Conservation (phyloP, 1,140 invertebrate genomes). For the Physella acuta region DNA sequence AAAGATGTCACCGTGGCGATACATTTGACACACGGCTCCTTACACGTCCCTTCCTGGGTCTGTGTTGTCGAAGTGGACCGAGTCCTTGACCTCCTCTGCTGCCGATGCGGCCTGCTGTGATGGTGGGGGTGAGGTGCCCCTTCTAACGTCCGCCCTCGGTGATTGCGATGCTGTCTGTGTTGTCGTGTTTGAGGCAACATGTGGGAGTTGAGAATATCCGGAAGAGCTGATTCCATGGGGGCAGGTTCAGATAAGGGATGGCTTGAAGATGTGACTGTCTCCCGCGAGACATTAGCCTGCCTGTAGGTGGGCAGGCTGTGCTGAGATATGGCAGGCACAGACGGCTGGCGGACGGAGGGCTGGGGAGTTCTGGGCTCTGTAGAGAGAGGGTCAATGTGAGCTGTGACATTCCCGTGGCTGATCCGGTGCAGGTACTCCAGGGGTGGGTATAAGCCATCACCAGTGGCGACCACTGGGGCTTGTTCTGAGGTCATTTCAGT, state of each 20-base stretch:
- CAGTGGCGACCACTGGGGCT: too few species aligned
- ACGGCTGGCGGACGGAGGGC: too few species aligned
- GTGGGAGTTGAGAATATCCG: slow-evolving; percentile 64
- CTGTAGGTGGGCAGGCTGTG: slow-evolving; percentile 7
- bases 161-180: slow-evolving; percentile 41
- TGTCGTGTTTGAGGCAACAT: slow-evolving; percentile 60
- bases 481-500: too few species aligned
- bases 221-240: slow-evolving; percentile 50
- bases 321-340: too few species aligned
- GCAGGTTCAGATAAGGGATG: slow-evolving; percentile 29
- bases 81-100: slow-evolving; percentile 23
- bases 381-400: too few species aligned
- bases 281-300: slow-evolving; percentile 11
- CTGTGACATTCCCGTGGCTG: neutral
- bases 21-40: slow-evolving; percentile 51
- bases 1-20: slow-evolving; percentile 51
- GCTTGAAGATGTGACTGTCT: slow-evolving; percentile 1
- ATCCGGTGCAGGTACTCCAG: slow-evolving; percentile 4
- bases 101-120: slow-evolving; percentile 19
- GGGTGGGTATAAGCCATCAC: neutral
- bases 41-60: slow-evolving; percentile 40
- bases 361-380: too few species aligned
- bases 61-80: slow-evolving; percentile 25
- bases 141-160: slow-evolving; percentile 22
- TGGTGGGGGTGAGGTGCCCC: slow-evolving; percentile 21